Percentiles rank a stretch among this genome's conserved stretches.
Conservation (phyloP, 2,797 vertebrate genomes). For the Manis javanica region DNA sequence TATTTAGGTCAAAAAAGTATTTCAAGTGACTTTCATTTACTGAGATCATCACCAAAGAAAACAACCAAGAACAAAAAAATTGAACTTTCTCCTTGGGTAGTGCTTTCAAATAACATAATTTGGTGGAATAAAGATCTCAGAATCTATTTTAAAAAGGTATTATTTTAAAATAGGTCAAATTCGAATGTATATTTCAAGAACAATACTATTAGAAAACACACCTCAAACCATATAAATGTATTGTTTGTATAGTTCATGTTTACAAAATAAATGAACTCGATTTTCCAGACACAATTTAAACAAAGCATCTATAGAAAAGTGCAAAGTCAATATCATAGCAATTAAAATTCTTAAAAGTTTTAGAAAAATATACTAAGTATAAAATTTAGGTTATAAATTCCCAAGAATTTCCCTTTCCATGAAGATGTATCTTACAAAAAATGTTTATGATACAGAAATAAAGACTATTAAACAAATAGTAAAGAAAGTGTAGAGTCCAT, state of each 20-base stretch:
- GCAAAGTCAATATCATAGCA: conserved; percentile 54
- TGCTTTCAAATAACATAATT: conserved; percentile 66
- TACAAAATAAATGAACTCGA: conserved; percentile 63
- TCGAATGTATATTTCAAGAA: conserved; percentile 54
- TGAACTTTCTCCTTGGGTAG: conserved; percentile 44
- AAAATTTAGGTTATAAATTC: conserved; percentile 82
- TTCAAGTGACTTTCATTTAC: conserved; percentile 57
- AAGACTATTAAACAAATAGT: conserved; percentile 62
- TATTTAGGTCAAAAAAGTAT: not conserved
- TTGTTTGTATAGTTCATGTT: conserved; percentile 61
- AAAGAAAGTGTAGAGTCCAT: conserved; percentile 51
- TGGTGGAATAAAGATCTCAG: conserved; percentile 72
- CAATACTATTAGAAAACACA: conserved; percentile 68
- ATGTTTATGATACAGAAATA: conserved; percentile 80
- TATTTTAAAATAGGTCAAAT: conserved; percentile 66
- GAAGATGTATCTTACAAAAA: conserved; percentile 81
- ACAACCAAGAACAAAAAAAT: conserved; percentile 4
- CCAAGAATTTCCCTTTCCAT: conserved; percentile 73
- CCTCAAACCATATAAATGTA: conserved; percentile 61
- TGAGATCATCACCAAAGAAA: conserved; percentile 64
- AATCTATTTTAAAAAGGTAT: conserved; percentile 56
- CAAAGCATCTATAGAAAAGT: conserved; percentile 72
- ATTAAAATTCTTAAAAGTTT: conserved; percentile 76
- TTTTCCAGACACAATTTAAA: conserved; percentile 71
- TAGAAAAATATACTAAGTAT: conserved; percentile 88